Evolutionary conservation across 2,797 vertebrate species (phyloP), one percentile per base, ranked within the genome.

Genomic region (Gallirallus australis): DNA sequence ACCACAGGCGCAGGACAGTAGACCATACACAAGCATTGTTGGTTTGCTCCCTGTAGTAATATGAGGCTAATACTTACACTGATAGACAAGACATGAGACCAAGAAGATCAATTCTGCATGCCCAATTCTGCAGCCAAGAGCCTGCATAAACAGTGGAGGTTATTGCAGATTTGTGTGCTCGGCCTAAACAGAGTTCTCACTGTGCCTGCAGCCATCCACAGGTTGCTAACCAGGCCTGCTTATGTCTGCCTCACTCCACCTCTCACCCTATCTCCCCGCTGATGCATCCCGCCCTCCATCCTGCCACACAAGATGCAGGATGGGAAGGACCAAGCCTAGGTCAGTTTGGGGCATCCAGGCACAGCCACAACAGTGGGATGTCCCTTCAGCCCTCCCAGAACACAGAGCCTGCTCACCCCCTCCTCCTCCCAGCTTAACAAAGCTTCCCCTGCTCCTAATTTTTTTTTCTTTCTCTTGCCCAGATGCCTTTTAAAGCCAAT

Each of bases 401-500:
- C 47, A 39, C 4, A 3, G 37, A 57, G 63, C 23, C 33, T 1
- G 0, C 61, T 78, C n/a, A 31, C 12, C 1, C 1, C 19, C 50
- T 59, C 70, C 37, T 86, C 71, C 20, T 20, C 7, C n/a, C 35
- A 30, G 9, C 37, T 72, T 45, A 56, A 68, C 17, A 2, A 69
- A 89, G 42, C 20, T 52, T 79, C 21, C 16, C 1, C 2, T 35
- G 24, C 40, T 76, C 75, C 31, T 86, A 4, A 35, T 23, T n/a
- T 45, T 54, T 92, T 92, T 61, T 47, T 47, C 40, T 40, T 47
- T 15, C 15, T 88, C 52, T 56, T 68, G 16, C 31, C 40, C 28
- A 76, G 68, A 45, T 0, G 9, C 7, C n/a, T 95, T 76, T 39
- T 82, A 68, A 82, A 82, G 47, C 75, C 7, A 2, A 76, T 9